Evolutionary conservation across 2,888 invertebrate genomes (phyloP), one percentile per base, ranked within the genome.

Genomic region (Nesidiocoris tenuis): DNA sequence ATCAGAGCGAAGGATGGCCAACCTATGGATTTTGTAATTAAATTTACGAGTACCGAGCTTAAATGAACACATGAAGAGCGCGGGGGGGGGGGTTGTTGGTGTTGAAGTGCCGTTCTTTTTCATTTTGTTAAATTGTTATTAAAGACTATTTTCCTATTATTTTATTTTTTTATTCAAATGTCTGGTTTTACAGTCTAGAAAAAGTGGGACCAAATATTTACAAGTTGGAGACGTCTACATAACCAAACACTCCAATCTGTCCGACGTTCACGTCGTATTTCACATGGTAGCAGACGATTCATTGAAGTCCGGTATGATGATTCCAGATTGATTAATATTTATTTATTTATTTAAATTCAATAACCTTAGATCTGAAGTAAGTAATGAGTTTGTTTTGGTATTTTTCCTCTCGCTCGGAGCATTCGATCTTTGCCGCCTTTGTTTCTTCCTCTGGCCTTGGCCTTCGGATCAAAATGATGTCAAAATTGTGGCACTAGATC

Each of bases 221-320:
- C 90, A 90, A 84, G 87, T 92, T 1, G 95, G 95, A 0, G 96
- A 96, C 85, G 91, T 94, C 82, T 92, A 91, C 82, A 87, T 94
- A 76, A 94, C 94, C 5, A 87, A 89, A 80, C 98, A 98, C 88
- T 95, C 96, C 80, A 97, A 97, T 87, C 87, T 98, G 79, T 91
- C 94, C 1, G 94, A 96, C 83, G 93, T 93, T 63, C 98, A 99
- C 85, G 91, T 96, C 0, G 91, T 98, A 65, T 99, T 97, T 85
- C 98, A 99, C 83, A 89, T 99, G 82, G 92, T 98, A 5, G 91
- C 92, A 0, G 97, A 97, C 83, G 96, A 96, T 81, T 87, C 87
- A 24, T 84, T 89, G 16, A 83, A 86, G 82, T 86, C 86, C 76
- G 84, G 86, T 86, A 80, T 81, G 81, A n/a, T n/a, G n/a, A n/a